Percentiles rank a stretch among this genome's conserved stretches.
Conservation (phyloP, 2,888 invertebrate species). For the Drosophila atripex region DNA sequence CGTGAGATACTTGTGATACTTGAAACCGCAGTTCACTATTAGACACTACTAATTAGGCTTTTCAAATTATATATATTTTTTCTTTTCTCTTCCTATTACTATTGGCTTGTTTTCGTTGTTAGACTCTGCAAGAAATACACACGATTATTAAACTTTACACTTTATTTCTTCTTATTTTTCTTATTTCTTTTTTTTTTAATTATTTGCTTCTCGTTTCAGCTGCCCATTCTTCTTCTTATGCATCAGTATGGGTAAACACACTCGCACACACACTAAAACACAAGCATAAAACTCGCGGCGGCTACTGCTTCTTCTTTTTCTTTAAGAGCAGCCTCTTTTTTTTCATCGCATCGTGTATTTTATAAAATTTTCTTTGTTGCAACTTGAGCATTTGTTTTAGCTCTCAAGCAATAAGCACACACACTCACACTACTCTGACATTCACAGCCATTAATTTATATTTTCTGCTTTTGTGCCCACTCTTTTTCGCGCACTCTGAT, state of each 20-base stretch:
- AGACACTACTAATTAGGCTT: conserved; percentile 44
- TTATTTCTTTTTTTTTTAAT: conserved; percentile 2
- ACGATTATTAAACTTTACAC: conserved; percentile 29
- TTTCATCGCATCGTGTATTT: conserved; percentile 38
- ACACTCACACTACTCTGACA: conserved; percentile 47
- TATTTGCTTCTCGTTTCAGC: conserved; percentile 42
- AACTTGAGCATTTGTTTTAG: conserved; percentile 63
- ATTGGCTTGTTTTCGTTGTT: conserved; percentile 35
- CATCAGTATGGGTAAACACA: conserved; percentile 30
- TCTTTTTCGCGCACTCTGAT: conserved; percentile 53
- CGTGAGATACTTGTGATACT: conserved; percentile 4
- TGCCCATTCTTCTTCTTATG: conserved; percentile 40
- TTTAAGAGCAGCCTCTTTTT: conserved; percentile 39
- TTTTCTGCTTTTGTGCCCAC: conserved; percentile 47
- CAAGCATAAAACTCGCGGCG: conserved; percentile 36
- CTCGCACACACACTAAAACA: conserved; percentile 20
- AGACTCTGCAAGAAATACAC: conserved; percentile 52
- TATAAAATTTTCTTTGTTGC: conserved; percentile 41
- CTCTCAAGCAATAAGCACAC: conserved; percentile 43
- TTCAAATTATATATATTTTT: conserved; percentile 6
- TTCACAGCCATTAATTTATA: conserved; percentile 63
- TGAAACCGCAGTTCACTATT: conserved; percentile 66
- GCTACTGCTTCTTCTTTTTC: conserved; percentile 42
- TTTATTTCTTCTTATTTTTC: not conserved
- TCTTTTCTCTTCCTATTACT: conserved; percentile 4